Conservation (phyloP, 2,888 invertebrate species). For the Andrena fulva region DNA sequence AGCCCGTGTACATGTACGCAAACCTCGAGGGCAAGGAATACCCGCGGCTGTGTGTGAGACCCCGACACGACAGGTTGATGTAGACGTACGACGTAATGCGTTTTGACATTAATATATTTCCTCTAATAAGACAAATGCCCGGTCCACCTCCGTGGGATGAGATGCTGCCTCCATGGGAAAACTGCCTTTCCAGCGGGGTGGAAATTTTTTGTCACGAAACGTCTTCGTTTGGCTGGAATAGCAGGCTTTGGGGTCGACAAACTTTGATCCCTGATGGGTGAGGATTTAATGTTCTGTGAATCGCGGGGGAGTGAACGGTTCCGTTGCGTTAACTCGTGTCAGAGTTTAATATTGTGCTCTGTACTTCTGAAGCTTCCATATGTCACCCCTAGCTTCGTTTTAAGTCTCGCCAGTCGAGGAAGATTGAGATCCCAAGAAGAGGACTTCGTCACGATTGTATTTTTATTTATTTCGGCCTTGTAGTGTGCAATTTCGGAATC, state of each 20-base stretch:
- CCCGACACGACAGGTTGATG: constrained; percentile 73
- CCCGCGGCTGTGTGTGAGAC: constrained; percentile 24
- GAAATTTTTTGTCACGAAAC: constrained; percentile 56
- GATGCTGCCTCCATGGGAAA: constrained; percentile 57
- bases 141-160: constrained; percentile 53
- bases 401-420: background rate
- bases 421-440: background rate
- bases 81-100: constrained; percentile 75
- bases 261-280: constrained; percentile 31
- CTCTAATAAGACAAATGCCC: constrained; percentile 70
- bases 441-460: background rate
- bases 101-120: constrained; percentile 77
- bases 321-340: background rate
- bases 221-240: constrained; percentile 40
- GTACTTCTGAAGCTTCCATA: background rate
- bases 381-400: background rate
- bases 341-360: background rate
- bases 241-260: constrained; percentile 57
- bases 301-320: background rate
- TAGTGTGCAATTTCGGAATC: background rate
- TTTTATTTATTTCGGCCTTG: background rate
- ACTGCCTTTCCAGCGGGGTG: constrained; percentile 49
- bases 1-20: constrained; percentile 18
- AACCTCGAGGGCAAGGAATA: constrained; percentile 32
- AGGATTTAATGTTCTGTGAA: background rate